Conservation (phyloP, 2,888 invertebrate species). For the Trachelus troglodyta region DNA sequence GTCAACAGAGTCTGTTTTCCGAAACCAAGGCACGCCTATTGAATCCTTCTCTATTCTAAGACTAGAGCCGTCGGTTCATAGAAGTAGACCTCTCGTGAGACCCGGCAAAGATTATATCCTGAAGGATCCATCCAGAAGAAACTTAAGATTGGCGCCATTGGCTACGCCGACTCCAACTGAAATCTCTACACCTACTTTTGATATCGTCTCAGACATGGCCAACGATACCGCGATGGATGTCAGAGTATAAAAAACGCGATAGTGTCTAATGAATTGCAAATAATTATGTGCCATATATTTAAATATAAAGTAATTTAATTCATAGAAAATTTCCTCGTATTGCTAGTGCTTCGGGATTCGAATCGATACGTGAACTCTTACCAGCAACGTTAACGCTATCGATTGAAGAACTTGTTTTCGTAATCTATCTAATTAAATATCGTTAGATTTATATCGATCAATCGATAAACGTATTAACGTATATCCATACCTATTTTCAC, state of each 20-base stretch:
- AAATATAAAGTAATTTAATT: background rate
- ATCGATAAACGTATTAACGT: background rate
- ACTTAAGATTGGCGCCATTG: slow-evolving; percentile 47
- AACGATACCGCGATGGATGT: slow-evolving; percentile 50
- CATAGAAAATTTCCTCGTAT: background rate
- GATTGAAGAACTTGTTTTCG: background rate
- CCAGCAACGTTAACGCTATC: background rate
- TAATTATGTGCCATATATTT: background rate
- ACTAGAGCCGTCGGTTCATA: slow-evolving; percentile 46
- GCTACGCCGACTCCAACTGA: slow-evolving; percentile 57
- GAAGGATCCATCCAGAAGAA: slow-evolving; percentile 38
- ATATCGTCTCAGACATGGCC: slow-evolving; percentile 53
- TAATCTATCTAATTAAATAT: background rate
- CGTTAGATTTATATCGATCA: background rate
- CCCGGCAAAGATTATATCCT: slow-evolving; percentile 39
- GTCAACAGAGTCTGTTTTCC: slow-evolving; percentile 54
- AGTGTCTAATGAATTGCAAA: background rate
- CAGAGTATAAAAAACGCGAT: slow-evolving; percentile 39
- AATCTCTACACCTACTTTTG: slow-evolving; percentile 57
- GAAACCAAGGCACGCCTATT: slow-evolving; percentile 23
- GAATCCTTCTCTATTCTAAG: slow-evolving; percentile 40
- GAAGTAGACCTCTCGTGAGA: slow-evolving; percentile 40
- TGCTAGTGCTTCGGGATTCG: background rate
- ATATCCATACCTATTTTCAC: background rate
- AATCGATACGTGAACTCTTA: background rate